Conservation (phyloP, 2,797 vertebrate genomes). For the Falco novaeseelandiae region DNA sequence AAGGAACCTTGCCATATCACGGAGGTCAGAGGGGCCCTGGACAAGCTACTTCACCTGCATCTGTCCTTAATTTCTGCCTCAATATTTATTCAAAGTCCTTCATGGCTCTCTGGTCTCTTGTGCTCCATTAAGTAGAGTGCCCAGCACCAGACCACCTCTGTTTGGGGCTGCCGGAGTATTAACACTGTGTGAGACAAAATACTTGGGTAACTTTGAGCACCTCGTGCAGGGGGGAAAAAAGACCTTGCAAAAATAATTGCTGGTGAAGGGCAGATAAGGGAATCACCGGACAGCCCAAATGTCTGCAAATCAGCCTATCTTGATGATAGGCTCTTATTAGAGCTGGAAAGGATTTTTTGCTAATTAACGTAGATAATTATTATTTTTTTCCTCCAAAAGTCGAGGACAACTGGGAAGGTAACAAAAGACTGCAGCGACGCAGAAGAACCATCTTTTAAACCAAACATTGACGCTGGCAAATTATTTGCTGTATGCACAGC, state of each 20-base stretch:
- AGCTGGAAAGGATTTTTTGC: neutral
- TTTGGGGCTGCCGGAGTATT: neutral
- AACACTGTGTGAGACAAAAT: neutral
- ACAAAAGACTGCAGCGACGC: neutral
- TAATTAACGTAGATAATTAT: slow-evolving; percentile 21
- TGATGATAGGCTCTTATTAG: neutral
- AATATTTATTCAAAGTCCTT: neutral
- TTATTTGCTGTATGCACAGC: neutral
- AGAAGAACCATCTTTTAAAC: neutral
- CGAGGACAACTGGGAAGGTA: neutral
- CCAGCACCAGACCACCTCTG: neutral
- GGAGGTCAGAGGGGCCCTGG: neutral
- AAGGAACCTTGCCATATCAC: neutral
- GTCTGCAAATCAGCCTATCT: neutral
- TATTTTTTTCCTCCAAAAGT: neutral
- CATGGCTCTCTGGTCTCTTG: neutral
- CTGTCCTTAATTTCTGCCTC: neutral
- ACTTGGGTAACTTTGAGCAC: neutral
- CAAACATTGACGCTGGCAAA: neutral
- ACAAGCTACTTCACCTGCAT: neutral
- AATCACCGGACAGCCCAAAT: neutral
- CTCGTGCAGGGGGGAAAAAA: neutral
- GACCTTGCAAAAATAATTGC: neutral
- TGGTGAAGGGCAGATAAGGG: slow-evolving; percentile 1
- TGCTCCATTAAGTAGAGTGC: neutral